Evolutionary conservation across 2,888 invertebrate species (phyloP), one percentile per base, ranked within the genome.

Genomic region (Piscicola geometra): DNA sequence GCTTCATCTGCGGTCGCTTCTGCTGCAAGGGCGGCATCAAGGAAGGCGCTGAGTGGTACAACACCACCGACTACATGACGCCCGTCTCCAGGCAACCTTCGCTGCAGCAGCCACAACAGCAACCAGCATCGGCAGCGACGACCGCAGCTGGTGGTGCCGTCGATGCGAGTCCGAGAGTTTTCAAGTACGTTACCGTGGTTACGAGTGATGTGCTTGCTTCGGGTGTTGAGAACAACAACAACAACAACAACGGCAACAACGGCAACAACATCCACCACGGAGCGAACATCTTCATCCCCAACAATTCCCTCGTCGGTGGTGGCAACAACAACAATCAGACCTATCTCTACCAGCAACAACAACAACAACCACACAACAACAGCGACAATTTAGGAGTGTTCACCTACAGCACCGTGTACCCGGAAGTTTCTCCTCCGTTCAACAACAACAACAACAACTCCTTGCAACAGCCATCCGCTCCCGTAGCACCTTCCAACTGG

Each of bases 141-240:
- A 33, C 28, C n/a, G 21, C n/a, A 5, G 64, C n/a, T n/a, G 64
- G 5, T n/a, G 30, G 5, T 30, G 30, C 25, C n/a, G 5, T 9
- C 3, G 67, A 67, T 9, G 64, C 50, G 1, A 73, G 73, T 50
- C 75, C 75, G n/a, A 75, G 60, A 56, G 75, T 75, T n/a, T 75
- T 41, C 70, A 56, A 68, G 32, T 75, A 75, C 50, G 75, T 75
- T 30, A 68, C 75, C 15, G 75, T 75, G 2, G 41, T 69, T 12
- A 56, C 75, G 32, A 30, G 52, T 30, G 75, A 69, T 25, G 75
- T 25, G n/a, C 3, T 32, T 71, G 71, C 35, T 71, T 32, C 41
- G 21, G 30, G 21, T 28, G 73, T 36, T 67, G 35, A 67, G 2
- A 33, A 33, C 35, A 18, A 5, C 32, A 67, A 33, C 35, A 67